These are phyloP conservation scores for Palloptera scutellata DNA, from an alignment of 2,888 invertebrate genomes.

Conservation along the genomic window DNA sequence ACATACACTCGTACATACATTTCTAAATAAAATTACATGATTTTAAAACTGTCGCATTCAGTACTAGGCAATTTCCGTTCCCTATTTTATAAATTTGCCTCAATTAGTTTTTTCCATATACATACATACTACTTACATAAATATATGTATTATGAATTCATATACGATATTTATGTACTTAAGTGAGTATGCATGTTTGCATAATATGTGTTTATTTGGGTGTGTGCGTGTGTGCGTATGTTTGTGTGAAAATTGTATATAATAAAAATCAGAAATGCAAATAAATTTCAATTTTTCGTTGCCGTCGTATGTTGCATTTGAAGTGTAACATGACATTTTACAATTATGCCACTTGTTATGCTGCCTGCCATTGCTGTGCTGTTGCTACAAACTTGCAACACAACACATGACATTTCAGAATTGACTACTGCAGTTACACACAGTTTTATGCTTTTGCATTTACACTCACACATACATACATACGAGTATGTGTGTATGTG, in stretches of 20 bases:
- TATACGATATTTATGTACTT: too few species aligned
- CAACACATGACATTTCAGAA: conserved; percentile 14
- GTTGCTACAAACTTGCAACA: conserved; percentile 7
- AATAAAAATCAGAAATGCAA: conserved; percentile 28
- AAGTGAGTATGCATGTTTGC: neutral
- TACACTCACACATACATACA: too few species aligned
- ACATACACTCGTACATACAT: neutral
- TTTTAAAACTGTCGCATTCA: neutral
- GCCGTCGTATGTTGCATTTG: conserved; percentile 25
- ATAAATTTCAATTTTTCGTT: conserved; percentile 37
- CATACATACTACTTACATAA: neutral
- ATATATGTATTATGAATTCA: too few species aligned
- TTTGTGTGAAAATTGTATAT: neutral
- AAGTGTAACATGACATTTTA: conserved; percentile 36
- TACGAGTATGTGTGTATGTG: too few species aligned
- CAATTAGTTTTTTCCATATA: too few species aligned
- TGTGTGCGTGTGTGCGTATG: conserved; percentile 15
- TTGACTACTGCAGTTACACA: neutral
- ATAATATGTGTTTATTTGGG: conserved; percentile 15
- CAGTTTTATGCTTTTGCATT: too few species aligned
- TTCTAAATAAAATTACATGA: neutral
- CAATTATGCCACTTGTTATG: conserved; percentile 36
- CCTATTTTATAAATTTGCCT: too few species aligned
- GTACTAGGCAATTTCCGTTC: too few species aligned
- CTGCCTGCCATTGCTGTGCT: conserved; percentile 4